phyloP scores from a whole-genome alignment of 2,888 invertebrate genomes.

The Mantis religiosa region DNA sequence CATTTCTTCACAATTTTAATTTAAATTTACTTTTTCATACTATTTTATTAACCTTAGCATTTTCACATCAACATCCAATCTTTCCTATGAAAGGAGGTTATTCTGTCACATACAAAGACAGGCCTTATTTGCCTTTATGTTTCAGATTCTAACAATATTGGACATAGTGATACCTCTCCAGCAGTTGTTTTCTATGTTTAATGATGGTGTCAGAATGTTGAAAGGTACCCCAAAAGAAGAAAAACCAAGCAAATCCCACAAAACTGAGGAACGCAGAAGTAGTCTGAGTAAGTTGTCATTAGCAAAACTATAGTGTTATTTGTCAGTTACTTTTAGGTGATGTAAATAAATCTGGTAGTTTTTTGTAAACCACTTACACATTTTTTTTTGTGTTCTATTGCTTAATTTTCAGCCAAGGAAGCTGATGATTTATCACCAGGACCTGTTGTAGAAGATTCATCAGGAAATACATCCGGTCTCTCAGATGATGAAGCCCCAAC shows the following conservation, averaged over 20 bases:
- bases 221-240: slow-evolving; percentile 42
- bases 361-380: neutral
- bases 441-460: slow-evolving; percentile 65
- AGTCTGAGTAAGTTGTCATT: slow-evolving; percentile 52
- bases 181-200: slow-evolving; percentile 85
- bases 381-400: neutral
- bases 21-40: too few relatives aligned
- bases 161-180: slow-evolving; percentile 86
- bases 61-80: neutral
- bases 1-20: too few relatives aligned
- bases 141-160: slow-evolving; percentile 75
- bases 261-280: slow-evolving; percentile 43
- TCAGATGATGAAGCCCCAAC: slow-evolving; percentile 64
- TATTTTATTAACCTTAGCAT: neutral
- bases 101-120: too few relatives aligned
- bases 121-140: slow-evolving; percentile 28
- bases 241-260: slow-evolving; percentile 36
- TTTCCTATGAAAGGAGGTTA: too few relatives aligned
- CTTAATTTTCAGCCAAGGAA: neutral
- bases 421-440: slow-evolving; percentile 40
- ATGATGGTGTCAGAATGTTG: slow-evolving; percentile 77
- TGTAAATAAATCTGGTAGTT: neutral
- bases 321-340: neutral
- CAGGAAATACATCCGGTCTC: slow-evolving; percentile 62
- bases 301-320: too few relatives aligned